Evolutionary conservation across 2,113 vertebrate species (phyloP), one percentile per base, ranked within the genome.

Genomic region (Pipa parva): DNA sequence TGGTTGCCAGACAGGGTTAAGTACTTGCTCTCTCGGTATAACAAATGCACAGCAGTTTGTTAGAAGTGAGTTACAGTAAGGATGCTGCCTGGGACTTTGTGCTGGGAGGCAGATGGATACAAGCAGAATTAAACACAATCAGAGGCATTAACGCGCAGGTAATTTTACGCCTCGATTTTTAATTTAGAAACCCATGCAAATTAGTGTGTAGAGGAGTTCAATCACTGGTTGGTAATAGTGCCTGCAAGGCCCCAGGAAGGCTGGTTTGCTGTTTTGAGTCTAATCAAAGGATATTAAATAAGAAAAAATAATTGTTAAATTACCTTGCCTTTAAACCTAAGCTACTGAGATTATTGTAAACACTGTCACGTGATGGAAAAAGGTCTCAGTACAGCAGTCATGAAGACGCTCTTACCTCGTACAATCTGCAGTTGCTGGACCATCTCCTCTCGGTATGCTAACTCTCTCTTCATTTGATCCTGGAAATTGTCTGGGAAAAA

Each of bases 371-470:
- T 31, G 48, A 61, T 6, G 49, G 29, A 29, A 24, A 11, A 7
- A 20, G 55, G 29, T 58, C 29, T 29, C 55, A 20, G 9, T 58
- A 7, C 11, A 36, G 58, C 77, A 71, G 25, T 71, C 65, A 49
- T 59, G 9, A 22, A 50, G 42, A 26, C 57, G 15, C 8, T 73
- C 89, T 90, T 78, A 98, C 96, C 96, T 92, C 96, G 84, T 73
- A 97, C 96, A 81, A 98, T 97, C 82, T 98, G 96, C 76, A 98
- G 90, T 84, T 97, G 96, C 81, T 98, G 95, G 71, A 98, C 96
- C 96, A 98, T 98, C 78, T 98, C 95, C 74, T 97, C 96, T 78
- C 96, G 87, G 79, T 97, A 97, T 71, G 96, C 95, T 83, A 98
- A 87, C 85, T 98, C 96, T 73, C 96, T 88, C 82, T 98, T 98